Evolutionary conservation across 2,797 vertebrate genomes (phyloP), one percentile per base, ranked within the genome.

Genomic region (Ambastaia sidthimunki): DNA sequence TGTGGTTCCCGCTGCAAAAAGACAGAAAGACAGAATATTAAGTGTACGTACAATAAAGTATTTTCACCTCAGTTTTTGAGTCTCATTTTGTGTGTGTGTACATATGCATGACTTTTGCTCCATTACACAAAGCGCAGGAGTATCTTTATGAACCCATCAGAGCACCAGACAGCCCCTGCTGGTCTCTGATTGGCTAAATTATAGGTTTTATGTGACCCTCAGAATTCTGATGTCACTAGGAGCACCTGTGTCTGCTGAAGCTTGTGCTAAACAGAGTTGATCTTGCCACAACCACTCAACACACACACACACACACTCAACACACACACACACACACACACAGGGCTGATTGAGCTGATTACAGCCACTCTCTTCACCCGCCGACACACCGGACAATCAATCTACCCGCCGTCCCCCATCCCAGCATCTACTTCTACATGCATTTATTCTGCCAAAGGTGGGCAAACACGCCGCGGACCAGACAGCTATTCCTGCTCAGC

Each of bases 1-100:
- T 0, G 98, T 99, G 75, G 98, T 99, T 86, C 98, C 98, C 92
- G 97, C 98, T 99, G 95, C 18, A 62, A 23, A 80, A 54, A 66
- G 21, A 84, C 37, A 41, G 31, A 50, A n/a, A 73, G 31, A 63
- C 15, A 72, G 65, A 63, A 71, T 59, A 52, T 50, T 72, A 50
- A 80, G 28, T 62, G 47, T 59, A 76, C 19, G 47, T 76, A 71
- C 28, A 68, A 59, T 16, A 76, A 70, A 67, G 47, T 68, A 50
- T 73, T 59, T 83, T 48, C 59, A 74, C 31, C 23, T 48, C 54
- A 60, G 28, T 6, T 4, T 6, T 12, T 34, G 68, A 60, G 44
- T 54, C 47, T 41, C 55, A 62, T 31, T 47, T 41, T 78, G 62
- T 25, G 62, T 60, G 63, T 31, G 57, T 19, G 72, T 44, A 57